Evolutionary conservation across 2,888 invertebrate species (phyloP), one percentile per base, ranked within the genome.

Genomic region (Deilephila porcellus): DNA sequence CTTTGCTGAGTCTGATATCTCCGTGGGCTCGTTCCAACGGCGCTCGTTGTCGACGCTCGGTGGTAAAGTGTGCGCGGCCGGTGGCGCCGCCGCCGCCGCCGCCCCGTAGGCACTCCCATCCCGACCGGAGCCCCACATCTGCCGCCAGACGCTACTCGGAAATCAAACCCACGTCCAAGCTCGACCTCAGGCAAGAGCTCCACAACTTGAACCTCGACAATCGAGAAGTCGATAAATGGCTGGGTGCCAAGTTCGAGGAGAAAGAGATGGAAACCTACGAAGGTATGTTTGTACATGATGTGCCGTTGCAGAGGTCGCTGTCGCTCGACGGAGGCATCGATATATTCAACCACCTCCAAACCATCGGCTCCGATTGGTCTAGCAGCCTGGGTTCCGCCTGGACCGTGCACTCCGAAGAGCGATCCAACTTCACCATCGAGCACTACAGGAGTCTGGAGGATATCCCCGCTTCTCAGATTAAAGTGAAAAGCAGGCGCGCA

Each of bases 1-100:
- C 91, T 98, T 98, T 96, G 97, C 97, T 91, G 98, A 98, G 92
- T 96, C 96, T 92, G 96, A 96, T 92, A 95, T 96, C 93, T 90
- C 95, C 92, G 96, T 96, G 90, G 96, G 96, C 85, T 96, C 96
- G 87, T 97, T 97, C 95, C 97, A 97, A 87, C 96, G 97, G 86
- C 96, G 97, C 93, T 97, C 97, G 93, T 95, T 97, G 87, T 97
- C 97, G 86, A 96, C 97, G 87, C 95, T 97, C 88, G 90, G 89
- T 83, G 96, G 96, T 85, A 97, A 97, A 95, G 97, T 97, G 96
- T 96, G 97, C 87, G 87, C 95, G 85, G 87, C 90, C 88, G 84
- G 87, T 87, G 86, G 86, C 83, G 76, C 90, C 90, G 76, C 90
- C 90, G 76, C 90, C 90, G 76, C 91, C 90, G 76, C 91, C 92